Evolutionary conservation across 1,140 invertebrate genomes (phyloP).

Genomic region (Apis cerana): DNA sequence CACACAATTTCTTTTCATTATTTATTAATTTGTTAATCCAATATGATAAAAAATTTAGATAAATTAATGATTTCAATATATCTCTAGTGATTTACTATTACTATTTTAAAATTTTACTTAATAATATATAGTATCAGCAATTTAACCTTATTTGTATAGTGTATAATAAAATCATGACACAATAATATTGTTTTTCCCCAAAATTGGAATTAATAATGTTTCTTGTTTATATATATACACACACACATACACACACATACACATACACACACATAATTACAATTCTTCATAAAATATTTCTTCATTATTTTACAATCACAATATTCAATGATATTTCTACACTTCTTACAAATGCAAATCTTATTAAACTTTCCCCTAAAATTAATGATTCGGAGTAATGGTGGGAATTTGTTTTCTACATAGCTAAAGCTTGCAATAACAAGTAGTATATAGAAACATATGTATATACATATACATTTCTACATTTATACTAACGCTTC

Average conservation of each 20-base stretch:
- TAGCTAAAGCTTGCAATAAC: conserved; percentile 8
- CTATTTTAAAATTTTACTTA: background rate
- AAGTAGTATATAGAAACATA: conserved; percentile 11
- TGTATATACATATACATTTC: background rate
- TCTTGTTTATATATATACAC: background rate
- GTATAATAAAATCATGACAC: conserved; percentile 62
- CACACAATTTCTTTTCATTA: conserved; percentile 75
- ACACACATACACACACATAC: too few species aligned
- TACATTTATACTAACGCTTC: conserved; percentile 65
- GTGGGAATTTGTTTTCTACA: background rate
- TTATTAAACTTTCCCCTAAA: conserved; percentile 79
- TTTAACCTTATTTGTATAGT: conserved; percentile 10
- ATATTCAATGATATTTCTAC: background rate
- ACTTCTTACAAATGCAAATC: conserved; percentile 31
- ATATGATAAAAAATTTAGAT: conserved; percentile 70
- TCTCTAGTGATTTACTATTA: background rate
- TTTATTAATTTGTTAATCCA: conserved; percentile 70
- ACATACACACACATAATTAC: too few species aligned
- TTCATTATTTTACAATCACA: too few species aligned
- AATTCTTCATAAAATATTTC: background rate
- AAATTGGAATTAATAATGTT: conserved; percentile 71
- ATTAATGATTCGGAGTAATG: conserved; percentile 55
- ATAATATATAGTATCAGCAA: background rate
- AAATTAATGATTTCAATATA: conserved; percentile 51
- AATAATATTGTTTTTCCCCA: conserved; percentile 81